Evolutionary conservation across 2,113 vertebrate species (phyloP), one percentile per base, ranked within the genome.

Genomic region (Addax nasomaculatus): DNA sequence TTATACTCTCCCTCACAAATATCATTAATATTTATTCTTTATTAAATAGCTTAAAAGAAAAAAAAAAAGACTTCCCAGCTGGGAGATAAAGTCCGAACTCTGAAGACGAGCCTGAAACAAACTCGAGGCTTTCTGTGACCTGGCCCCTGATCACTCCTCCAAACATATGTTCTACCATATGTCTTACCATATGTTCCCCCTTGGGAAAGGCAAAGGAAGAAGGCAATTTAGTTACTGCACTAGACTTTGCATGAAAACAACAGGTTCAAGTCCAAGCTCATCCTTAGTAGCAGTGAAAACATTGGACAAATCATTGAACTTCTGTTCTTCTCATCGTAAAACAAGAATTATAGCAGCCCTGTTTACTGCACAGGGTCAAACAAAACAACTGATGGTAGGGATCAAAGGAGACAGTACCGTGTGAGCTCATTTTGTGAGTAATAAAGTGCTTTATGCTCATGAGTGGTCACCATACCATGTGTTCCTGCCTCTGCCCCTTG

Each of bases 1-100:
- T 88, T 92, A 96, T 78, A 83, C 60, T 6, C 27, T 23, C 53
- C 85, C 85, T 97, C 55, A 94, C 96, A 98, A 98, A 98, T 97
- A 95, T 39, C 96, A 97, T 98, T 97, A 97, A 97, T 97, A 97
- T 97, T 97, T 94, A 98, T 97, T 43, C 91, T 96, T 97, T 97
- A 96, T 97, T 97, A 84, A 70, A 95, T n/a, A 93, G 12, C 45
- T 81, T 96, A 33, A 11, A 47, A 92, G 67, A 15, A 39, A 64
- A 87, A 85, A 27, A 88, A 30, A 67, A 17, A 17, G 12, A 85
- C 17, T 30, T 96, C 58, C 21, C 88, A 89, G n/a, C 53, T 91
- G 33, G 30, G 64, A 80, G 10, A 87, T 85, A 81, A 92, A 95
- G 79, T 90, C 81, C 55, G 64, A 91, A 78, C 30, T 64, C 60